These are phyloP conservation scores for Hemibagrus wyckioides DNA, from an alignment of 2,113 vertebrate species.

Conservation along the genomic window DNA sequence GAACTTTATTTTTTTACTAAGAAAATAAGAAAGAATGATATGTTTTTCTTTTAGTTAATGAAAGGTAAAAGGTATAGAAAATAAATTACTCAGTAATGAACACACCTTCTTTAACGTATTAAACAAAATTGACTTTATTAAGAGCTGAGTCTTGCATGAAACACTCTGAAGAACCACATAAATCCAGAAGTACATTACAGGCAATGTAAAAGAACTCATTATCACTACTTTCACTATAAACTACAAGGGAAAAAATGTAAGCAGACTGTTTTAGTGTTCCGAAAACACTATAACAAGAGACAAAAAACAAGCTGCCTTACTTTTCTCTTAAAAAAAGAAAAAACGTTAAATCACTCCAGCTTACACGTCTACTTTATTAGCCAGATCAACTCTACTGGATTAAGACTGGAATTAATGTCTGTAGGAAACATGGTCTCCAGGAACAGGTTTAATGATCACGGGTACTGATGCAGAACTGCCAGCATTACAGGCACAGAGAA, in stretches of 20 bases:
- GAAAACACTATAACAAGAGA: neutral
- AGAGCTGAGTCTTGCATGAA: neutral
- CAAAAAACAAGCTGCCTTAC: neutral
- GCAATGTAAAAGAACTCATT: constrained; percentile 14
- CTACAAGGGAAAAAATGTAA: constrained; percentile 26
- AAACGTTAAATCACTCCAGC: neutral
- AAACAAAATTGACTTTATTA: constrained; percentile 15
- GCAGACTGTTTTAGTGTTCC: neutral
- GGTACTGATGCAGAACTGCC: neutral
- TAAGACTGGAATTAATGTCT: neutral
- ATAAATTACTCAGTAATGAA: neutral
- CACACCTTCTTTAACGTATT: neutral
- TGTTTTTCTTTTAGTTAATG: constrained; percentile 17
- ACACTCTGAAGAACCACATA: constrained; percentile 61
- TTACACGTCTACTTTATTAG: neutral
- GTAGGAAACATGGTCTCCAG: neutral
- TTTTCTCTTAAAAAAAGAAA: neutral
- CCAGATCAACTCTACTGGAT: neutral
- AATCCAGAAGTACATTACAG: constrained; percentile 60
- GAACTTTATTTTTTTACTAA: neutral
- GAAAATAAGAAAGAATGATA: constrained; percentile 3
- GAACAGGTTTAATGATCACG: neutral
- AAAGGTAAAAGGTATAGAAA: neutral
- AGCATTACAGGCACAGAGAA: neutral
- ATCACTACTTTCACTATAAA: neutral